phyloP scores from a whole-genome alignment of 2,888 invertebrate genomes.

The Caenorhabditis sulstoni region DNA sequence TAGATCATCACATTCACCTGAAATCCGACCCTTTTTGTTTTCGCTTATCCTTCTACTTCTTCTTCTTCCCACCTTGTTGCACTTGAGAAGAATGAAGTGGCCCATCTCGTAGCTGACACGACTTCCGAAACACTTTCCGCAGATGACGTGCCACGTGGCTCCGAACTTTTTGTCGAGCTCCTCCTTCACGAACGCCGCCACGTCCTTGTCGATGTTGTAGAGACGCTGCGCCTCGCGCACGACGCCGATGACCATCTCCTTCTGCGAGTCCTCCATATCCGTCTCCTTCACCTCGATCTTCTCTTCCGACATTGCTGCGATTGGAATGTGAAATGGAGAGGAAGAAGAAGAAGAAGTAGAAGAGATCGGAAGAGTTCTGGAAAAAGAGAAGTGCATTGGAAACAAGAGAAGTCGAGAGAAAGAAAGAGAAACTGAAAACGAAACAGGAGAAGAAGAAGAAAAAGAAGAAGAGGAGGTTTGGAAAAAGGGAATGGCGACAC shows the following conservation, averaged over 20 bases:
- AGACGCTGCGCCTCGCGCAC: constrained; percentile 66
- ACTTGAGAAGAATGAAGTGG: constrained; percentile 69
- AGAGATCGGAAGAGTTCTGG: constrained; percentile 18
- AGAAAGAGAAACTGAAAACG: constrained; percentile 21
- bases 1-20: constrained; percentile 71
- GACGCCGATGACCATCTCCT: constrained; percentile 53
- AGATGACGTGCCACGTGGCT: constrained; percentile 70
- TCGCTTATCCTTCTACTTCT: neutral
- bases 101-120: constrained; percentile 70
- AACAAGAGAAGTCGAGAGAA: neutral
- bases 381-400: no score
- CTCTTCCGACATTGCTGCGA: constrained; percentile 50
- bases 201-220: constrained; percentile 70
- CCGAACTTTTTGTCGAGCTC: constrained; percentile 68
- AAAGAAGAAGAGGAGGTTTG: neutral
- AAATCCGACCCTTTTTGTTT: constrained; percentile 18
- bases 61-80: constrained; percentile 54
- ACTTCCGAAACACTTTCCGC: constrained; percentile 68
- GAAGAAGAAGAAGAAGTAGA: neutral
- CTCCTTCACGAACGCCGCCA: constrained; percentile 70
- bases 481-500: neutral
- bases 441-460: constrained; percentile 20
- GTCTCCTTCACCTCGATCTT: constrained; percentile 67
- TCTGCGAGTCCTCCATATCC: constrained; percentile 68
- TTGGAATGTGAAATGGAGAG: constrained; percentile 16